Percentiles rank a stretch among this genome's conserved stretches.
Conservation (phyloP, 2,888 invertebrate genomes). For the Balanococcus diminutus region DNA sequence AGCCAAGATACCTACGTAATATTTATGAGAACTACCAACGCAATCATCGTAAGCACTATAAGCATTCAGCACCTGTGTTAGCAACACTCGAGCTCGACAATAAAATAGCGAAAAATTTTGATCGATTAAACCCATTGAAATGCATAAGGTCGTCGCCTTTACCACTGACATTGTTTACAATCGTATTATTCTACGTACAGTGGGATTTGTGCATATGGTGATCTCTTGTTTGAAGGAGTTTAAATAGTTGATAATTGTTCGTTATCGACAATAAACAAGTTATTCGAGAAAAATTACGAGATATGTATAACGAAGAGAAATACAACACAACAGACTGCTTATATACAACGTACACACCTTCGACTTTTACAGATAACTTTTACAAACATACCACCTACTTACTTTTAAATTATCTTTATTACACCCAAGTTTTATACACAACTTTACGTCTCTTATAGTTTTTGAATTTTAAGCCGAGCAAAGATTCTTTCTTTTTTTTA, state of each 20-base stretch:
- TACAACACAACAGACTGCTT: not conserved
- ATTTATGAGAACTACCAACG: too few species aligned
- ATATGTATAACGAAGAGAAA: not conserved
- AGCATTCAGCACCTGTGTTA: not conserved
- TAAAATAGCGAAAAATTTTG: not conserved
- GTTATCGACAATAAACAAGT: constrained; percentile 22
- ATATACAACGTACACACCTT: constrained; percentile 3
- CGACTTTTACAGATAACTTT: constrained; percentile 26
- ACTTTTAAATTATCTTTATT: constrained; percentile 30
- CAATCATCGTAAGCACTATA: too few species aligned
- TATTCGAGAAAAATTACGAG: not conserved
- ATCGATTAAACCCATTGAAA: not conserved
- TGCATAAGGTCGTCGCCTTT: not conserved
- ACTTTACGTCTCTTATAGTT: not conserved
- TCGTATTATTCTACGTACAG: not conserved
- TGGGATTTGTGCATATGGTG: not conserved
- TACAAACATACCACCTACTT: constrained; percentile 40
- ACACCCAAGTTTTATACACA: not conserved
- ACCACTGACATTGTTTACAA: not conserved
- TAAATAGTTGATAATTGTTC: constrained; percentile 31
- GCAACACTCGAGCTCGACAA: not conserved
- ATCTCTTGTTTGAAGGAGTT: constrained; percentile 13
- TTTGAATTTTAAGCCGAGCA: not conserved
- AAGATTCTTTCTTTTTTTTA: constrained; percentile 4
- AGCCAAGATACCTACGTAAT: too few species aligned